Evolutionary conservation across 2,888 invertebrate species (phyloP).

Genomic region (Nasonovia ribisnigri): DNA sequence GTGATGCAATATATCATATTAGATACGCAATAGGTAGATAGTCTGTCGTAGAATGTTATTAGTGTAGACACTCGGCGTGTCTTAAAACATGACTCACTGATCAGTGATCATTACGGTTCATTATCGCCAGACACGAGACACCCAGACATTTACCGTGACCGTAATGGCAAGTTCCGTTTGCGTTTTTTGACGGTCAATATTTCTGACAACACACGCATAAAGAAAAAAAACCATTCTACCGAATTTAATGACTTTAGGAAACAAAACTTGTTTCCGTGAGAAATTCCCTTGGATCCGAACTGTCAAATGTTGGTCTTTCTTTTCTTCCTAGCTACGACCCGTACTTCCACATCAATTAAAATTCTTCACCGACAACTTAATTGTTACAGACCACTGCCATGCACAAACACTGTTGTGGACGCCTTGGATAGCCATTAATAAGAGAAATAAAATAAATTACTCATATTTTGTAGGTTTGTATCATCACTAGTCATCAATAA

Average conservation of each 20-base stretch:
- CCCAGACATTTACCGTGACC: not conserved
- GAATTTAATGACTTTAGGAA: slow-evolving; percentile 48
- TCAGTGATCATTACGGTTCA: not conserved
- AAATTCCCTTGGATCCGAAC: slow-evolving; percentile 46
- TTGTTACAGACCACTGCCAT: slow-evolving; percentile 1
- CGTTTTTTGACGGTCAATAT: not conserved
- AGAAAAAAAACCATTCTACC: slow-evolving; percentile 3
- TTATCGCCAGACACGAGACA: slow-evolving; percentile 13
- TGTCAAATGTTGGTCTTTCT: slow-evolving; percentile 48
- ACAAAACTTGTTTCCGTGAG: slow-evolving; percentile 51
- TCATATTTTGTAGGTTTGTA: not conserved
- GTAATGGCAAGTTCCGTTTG: not conserved
- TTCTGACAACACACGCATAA: slow-evolving; percentile 5
- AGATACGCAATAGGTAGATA: not conserved
- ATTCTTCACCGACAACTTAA: slow-evolving; percentile 41
- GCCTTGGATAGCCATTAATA: not conserved
- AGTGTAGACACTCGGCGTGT: not conserved
- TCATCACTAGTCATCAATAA: not conserved
- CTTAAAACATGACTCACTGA: not conserved
- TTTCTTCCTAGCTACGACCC: not conserved
- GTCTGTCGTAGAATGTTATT: no score
- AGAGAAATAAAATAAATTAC: not conserved
- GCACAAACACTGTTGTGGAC: not conserved
- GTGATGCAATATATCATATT: not conserved
- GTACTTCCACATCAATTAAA: slow-evolving; percentile 52